phyloP scores from a whole-genome alignment of 2,888 invertebrate species.

The Xiphydria camelus region DNA sequence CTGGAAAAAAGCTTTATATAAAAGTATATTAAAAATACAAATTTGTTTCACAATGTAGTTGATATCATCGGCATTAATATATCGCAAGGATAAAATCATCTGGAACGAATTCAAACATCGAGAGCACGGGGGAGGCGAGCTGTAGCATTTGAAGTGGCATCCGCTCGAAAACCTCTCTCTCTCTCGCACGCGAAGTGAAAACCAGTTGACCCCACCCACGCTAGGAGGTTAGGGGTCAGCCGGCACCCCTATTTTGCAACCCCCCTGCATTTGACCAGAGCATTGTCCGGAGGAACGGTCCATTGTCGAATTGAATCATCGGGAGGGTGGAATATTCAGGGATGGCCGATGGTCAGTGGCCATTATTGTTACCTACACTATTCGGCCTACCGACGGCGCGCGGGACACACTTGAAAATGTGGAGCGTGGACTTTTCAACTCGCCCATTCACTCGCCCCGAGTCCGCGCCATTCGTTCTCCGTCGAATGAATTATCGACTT shows the following conservation, averaged over 20 bases:
- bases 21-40: too few species aligned
- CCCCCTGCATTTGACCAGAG: constrained; percentile 49
- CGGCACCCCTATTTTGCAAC: constrained; percentile 39
- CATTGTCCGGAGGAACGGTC: constrained; percentile 50
- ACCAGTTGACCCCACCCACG: constrained; percentile 34
- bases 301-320: constrained; percentile 57
- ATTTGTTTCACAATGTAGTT: too few species aligned
- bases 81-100: too few species aligned
- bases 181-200: neutral
- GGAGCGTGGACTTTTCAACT: constrained; percentile 15
- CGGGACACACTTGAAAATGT: constrained; percentile 21
- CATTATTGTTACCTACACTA: constrained; percentile 45
- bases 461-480: constrained; percentile 15
- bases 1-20: too few species aligned
- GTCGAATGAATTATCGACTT: constrained; percentile 51
- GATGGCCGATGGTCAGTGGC: constrained; percentile 49
- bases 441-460: constrained; percentile 4
- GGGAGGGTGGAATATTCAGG: constrained; percentile 45
- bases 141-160: too few species aligned
- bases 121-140: too few species aligned
- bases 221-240: constrained; percentile 24
- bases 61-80: too few species aligned
- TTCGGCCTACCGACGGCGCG: constrained; percentile 18
- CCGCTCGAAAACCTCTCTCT: too few species aligned
- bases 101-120: too few species aligned